Percentiles rank a stretch among this genome's conserved stretches.
These are phyloP conservation scores for Eupsilia transversa DNA, from an alignment of 2,888 invertebrate genomes.

Conservation along the genomic window DNA sequence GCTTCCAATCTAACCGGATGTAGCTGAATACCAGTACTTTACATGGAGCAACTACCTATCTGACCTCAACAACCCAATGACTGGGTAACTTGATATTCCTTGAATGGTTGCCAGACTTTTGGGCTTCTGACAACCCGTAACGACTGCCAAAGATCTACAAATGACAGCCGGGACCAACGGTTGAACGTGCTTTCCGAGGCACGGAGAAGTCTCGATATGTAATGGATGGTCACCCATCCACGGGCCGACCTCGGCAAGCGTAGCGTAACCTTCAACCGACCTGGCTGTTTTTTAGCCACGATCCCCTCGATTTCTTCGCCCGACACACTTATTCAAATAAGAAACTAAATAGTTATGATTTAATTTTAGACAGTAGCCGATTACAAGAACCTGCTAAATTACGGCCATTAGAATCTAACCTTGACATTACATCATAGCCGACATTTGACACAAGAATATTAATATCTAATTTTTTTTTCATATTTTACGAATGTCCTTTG, in stretches of 20 bases:
- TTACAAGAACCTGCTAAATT: slow-evolving; percentile 23
- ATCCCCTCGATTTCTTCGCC: not conserved
- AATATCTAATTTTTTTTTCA: slow-evolving; percentile 26
- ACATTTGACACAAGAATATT: slow-evolving; percentile 46
- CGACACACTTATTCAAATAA: slow-evolving; percentile 18
- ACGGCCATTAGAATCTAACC: slow-evolving; percentile 27
- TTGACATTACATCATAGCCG: slow-evolving; percentile 39
- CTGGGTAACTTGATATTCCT: no score
- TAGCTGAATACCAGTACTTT: no score
- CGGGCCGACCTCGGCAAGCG: not conserved
- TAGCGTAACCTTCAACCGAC: not conserved
- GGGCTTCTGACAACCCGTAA: not conserved
- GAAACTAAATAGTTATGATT: slow-evolving; percentile 1
- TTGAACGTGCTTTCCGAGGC: not conserved
- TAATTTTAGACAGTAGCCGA: slow-evolving; percentile 27
- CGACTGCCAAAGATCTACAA: not conserved
- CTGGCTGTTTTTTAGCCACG: not conserved
- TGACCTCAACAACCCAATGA: no score
- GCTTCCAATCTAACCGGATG: not conserved
- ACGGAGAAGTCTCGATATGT: not conserved
- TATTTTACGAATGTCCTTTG: slow-evolving; percentile 27
- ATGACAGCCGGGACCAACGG: not conserved
- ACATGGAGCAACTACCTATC: no score
- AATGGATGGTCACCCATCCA: not conserved
- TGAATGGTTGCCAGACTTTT: not conserved